A percentile compares a stretch with the other conserved stretches of the same genome.
Evolutionary conservation across 2,797 vertebrate genomes (phyloP).

Genomic region (Silurus aristotelis): DNA sequence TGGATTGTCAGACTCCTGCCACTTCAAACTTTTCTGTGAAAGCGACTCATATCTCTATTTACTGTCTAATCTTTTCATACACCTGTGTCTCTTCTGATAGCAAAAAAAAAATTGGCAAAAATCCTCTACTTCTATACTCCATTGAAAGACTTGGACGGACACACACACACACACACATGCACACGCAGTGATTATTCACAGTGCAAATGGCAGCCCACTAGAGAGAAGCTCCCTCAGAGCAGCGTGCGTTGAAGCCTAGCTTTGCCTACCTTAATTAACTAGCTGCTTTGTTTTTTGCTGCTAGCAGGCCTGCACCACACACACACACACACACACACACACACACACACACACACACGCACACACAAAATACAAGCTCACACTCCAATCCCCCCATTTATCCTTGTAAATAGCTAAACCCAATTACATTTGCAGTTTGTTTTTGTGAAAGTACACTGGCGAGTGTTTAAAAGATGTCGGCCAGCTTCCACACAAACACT

Average conservation of each 20-base stretch:
- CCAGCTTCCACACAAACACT: conserved; percentile 24
- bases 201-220: conserved; percentile 60
- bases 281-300: conserved; percentile 33
- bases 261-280: conserved; percentile 61
- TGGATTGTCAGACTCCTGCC: background rate
- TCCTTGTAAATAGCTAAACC: conserved; percentile 39
- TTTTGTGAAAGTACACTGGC: conserved; percentile 21
- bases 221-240: conserved; percentile 47
- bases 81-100: background rate
- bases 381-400: conserved; percentile 38
- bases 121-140: conserved; percentile 10
- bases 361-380: background rate
- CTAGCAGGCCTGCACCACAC: conserved; percentile 26
- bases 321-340: conserved; percentile 14
- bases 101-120: background rate
- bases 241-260: conserved; percentile 40
- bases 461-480: conserved; percentile 27
- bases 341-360: conserved; percentile 24
- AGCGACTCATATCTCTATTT: background rate
- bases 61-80: background rate
- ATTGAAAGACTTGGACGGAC: conserved; percentile 10
- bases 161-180: conserved; percentile 18
- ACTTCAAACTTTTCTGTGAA: background rate
- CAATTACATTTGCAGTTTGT: conserved; percentile 32
- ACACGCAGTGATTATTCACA: conserved; percentile 47